Conservation (phyloP, 2,113 vertebrate genomes). For the Patagioenas fasciata region DNA sequence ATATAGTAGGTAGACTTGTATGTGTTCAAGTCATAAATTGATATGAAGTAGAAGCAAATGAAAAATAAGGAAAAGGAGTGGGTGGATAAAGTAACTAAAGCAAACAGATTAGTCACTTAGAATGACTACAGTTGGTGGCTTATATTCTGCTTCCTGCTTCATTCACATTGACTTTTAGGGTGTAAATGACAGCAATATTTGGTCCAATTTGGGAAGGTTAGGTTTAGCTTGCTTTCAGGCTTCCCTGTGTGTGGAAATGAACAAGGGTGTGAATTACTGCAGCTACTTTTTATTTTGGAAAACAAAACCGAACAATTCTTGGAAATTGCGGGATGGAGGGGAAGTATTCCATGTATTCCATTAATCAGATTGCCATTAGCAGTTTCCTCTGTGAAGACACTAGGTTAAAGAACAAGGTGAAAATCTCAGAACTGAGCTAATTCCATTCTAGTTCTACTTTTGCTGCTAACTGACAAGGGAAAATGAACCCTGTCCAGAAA, state of each 20-base stretch:
- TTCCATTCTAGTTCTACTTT: background rate
- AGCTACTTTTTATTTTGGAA: background rate
- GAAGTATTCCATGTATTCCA: background rate
- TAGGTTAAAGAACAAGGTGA: background rate
- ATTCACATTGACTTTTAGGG: slow-evolving; percentile 14
- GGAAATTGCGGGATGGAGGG: background rate
- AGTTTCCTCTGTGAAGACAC: background rate
- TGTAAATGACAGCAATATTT: background rate
- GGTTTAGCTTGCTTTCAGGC: background rate
- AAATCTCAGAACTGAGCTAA: background rate
- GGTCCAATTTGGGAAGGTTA: background rate
- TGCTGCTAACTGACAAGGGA: background rate
- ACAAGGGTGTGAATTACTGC: background rate
- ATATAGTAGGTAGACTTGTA: background rate
- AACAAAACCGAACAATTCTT: background rate
- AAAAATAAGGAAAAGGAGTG: slow-evolving; percentile 1
- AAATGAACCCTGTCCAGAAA: background rate
- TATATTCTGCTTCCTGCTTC: slow-evolving; percentile 22
- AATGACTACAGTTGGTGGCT: background rate
- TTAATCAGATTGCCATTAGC: background rate
- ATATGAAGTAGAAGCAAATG: background rate
- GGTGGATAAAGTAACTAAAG: background rate
- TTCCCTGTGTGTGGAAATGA: background rate
- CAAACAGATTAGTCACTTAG: slow-evolving; percentile 20
- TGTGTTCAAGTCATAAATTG: background rate